These are phyloP conservation scores for Eulemur rufifrons DNA, from an alignment of 2,113 vertebrate species.

Conservation along the genomic window DNA sequence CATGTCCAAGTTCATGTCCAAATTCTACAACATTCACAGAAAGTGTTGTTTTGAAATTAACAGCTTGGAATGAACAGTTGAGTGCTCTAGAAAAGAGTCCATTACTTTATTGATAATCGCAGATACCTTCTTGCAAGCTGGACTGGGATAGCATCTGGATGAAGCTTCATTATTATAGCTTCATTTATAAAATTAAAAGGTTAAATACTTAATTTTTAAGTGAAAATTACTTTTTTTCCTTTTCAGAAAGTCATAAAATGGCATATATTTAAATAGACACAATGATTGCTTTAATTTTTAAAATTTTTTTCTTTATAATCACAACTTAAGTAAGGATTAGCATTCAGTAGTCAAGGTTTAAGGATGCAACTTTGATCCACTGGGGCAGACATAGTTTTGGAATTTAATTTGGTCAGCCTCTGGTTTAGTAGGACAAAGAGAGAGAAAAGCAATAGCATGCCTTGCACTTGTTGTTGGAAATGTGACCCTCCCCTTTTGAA, in stretches of 20 bases:
- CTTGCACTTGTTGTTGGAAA: slow-evolving; percentile 58
- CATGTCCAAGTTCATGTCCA: background rate
- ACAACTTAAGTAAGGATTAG: slow-evolving; percentile 51
- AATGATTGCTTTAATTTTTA: background rate
- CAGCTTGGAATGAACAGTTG: background rate
- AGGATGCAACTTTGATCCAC: slow-evolving; percentile 25
- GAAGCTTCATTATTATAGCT: background rate
- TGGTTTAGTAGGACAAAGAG: slow-evolving; percentile 53
- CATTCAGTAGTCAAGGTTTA: background rate
- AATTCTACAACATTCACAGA: slow-evolving; percentile 6
- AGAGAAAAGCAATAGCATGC: slow-evolving; percentile 56
- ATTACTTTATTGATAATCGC: slow-evolving; percentile 9
- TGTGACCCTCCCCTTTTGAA: slow-evolving; percentile 51
- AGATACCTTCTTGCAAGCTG: background rate
- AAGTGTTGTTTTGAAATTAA: slow-evolving; percentile 10
- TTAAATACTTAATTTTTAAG: background rate
- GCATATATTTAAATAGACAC: background rate
- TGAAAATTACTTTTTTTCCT: background rate
- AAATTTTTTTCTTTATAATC: background rate
- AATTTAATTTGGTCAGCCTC: slow-evolving; percentile 61
- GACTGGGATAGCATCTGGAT: background rate
- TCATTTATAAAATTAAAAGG: background rate
- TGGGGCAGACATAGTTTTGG: slow-evolving; percentile 1
- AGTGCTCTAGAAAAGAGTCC: background rate
- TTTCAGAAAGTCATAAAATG: background rate